phyloP scores from a whole-genome alignment of 2,797 vertebrate species.

The Trematomus bernacchii region DNA sequence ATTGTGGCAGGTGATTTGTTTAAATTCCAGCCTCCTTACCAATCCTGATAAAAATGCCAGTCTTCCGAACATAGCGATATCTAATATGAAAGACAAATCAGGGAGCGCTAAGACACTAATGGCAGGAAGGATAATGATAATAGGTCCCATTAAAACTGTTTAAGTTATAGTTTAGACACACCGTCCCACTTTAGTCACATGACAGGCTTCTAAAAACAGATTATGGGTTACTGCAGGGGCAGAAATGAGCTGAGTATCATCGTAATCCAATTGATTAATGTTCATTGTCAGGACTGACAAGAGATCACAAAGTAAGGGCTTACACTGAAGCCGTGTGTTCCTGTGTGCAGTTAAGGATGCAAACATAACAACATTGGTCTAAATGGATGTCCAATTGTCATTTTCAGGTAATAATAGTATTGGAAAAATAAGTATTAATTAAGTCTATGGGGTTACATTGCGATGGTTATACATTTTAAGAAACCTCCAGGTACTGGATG shows the following conservation, averaged over 20 bases:
- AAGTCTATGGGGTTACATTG: background rate
- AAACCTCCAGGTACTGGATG: background rate
- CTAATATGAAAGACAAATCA: background rate
- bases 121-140: background rate
- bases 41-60: background rate
- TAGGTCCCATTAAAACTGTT: background rate
- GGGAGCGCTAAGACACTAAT: no score
- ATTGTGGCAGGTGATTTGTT: no score
- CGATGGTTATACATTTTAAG: background rate
- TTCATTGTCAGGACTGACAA: background rate
- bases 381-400: background rate
- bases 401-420: background rate
- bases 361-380: background rate
- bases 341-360: background rate
- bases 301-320: background rate
- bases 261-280: background rate
- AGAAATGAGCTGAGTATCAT: background rate
- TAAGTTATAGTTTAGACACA: background rate
- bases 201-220: background rate
- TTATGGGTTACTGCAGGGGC: background rate
- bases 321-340: background rate
- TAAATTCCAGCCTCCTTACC: no score
- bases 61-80: background rate
- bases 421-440: background rate
- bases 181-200: background rate